These are phyloP conservation scores for Leptinotarsa rubiginosa DNA, from an alignment of 2,888 invertebrate genomes.

Conservation along the genomic window DNA sequence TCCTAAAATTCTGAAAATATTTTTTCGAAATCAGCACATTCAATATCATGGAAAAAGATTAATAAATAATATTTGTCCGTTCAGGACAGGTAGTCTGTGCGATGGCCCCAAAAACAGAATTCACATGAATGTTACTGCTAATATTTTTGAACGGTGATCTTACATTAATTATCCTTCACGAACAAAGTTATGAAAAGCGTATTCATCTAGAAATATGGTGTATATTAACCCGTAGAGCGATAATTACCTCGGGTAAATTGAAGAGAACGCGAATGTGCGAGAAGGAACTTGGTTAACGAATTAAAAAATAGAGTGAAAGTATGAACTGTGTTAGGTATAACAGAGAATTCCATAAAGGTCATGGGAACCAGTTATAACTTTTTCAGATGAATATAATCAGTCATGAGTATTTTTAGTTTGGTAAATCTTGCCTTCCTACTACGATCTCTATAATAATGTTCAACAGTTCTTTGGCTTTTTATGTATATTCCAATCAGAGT, in stretches of 20 bases:
- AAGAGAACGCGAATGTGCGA: conserved; percentile 9
- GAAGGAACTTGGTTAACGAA: conserved; percentile 9
- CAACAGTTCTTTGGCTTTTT: conserved; percentile 27
- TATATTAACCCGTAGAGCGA: not conserved
- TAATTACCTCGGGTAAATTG: conserved; percentile 1
- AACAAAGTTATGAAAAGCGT: not conserved
- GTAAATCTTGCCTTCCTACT: not conserved
- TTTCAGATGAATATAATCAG: conserved; percentile 12
- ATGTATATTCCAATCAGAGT: conserved; percentile 21
- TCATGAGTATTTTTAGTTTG: conserved; percentile 13
- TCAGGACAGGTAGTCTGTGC: too few relatives aligned
- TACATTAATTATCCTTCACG: not conserved
- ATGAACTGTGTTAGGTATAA: conserved; percentile 6
- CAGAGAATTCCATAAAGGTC: conserved; percentile 19
- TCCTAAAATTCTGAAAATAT: too few relatives aligned
- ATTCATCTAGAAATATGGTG: not conserved
- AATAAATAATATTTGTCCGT: too few relatives aligned
- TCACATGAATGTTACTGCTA: too few relatives aligned
- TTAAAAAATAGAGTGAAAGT: conserved; percentile 17
- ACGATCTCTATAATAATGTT: conserved; percentile 17
- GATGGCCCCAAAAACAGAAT: too few relatives aligned
- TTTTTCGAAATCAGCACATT: too few relatives aligned
- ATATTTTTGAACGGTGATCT: not conserved
- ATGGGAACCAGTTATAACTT: conserved; percentile 6
- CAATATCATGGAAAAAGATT: too few relatives aligned